Evolutionary conservation across 2,113 vertebrate species (phyloP), one percentile per base, ranked within the genome.

Genomic region (Sinocyclocheilus anophthalmus): DNA sequence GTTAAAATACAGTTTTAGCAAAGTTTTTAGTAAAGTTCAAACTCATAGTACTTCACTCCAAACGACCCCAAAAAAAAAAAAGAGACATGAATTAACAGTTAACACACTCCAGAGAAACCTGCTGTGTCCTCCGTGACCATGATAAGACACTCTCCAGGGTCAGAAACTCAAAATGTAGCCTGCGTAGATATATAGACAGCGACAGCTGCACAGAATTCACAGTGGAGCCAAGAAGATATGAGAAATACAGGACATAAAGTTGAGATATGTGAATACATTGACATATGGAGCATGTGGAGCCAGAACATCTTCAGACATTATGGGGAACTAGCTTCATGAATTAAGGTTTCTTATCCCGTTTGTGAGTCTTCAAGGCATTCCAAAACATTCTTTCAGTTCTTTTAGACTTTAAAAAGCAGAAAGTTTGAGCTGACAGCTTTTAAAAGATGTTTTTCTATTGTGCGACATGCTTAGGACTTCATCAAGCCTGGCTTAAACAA

Each of bases 361-460:
- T 65, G 39, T 37, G 50, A 78, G n/a, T 72, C 78, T 79, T 72
- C 10, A 12, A 87, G 61, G 81, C n/a, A 63, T 84, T 73, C 26
- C 7, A 50, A 81, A 80, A 30, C 42, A 76, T 76, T 78, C 20
- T 57, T 50, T 5, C n/a, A 55, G 65, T 33, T 45, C 42, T 45
- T 45, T 10, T 45, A 45, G 10, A 85, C 13, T 81, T 81, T 48
- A 42, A 37, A 59, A 30, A 37, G 12, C 70, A 26, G 18, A 80
- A 79, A 22, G 48, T 65, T 57, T 42, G 50, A 50, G 24, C 76
- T 24, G 65, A 63, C n/a, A 26, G 76, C 10, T 48, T 63, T 61
- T 59, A 79, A 83, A 42, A 37, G 20, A 76, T 85, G 76, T 81
- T 70, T 70, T 33, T 26, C 84, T 85, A 69, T 20, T 79, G 76